Percentiles rank a stretch among this genome's conserved stretches.
phyloP scores from a whole-genome alignment of 2,797 vertebrate species.

The Anabas testudineus region DNA sequence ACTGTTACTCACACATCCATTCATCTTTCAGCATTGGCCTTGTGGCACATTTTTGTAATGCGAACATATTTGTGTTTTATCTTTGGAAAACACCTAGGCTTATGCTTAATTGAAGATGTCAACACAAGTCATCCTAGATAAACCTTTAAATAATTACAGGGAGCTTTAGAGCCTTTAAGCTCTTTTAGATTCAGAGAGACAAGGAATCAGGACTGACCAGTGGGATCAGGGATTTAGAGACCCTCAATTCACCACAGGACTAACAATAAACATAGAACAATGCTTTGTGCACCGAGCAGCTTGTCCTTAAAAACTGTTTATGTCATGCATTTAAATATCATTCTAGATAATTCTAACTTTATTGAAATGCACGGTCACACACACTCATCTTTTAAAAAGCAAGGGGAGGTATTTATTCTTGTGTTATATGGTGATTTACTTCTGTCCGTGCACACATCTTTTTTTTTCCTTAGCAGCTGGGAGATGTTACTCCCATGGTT shows the following conservation, averaged over 20 bases:
- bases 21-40: background rate
- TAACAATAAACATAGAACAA: slow-evolving; percentile 58
- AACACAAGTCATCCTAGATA: slow-evolving; percentile 60
- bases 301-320: slow-evolving; percentile 30
- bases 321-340: slow-evolving; percentile 26
- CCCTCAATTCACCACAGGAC: slow-evolving; percentile 59
- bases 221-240: slow-evolving; percentile 66
- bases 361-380: slow-evolving; percentile 22
- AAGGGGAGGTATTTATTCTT: background rate
- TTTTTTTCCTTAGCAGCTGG: slow-evolving; percentile 49
- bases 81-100: slow-evolving; percentile 22
- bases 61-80: slow-evolving; percentile 21
- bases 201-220: slow-evolving; percentile 58
- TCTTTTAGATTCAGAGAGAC: slow-evolving; percentile 64
- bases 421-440: slow-evolving; percentile 29
- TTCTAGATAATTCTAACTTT: slow-evolving; percentile 12
- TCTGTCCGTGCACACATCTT: slow-evolving; percentile 10
- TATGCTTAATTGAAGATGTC: slow-evolving; percentile 62
- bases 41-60: background rate
- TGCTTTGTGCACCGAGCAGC: slow-evolving; percentile 31
- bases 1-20: too few relatives aligned
- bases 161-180: slow-evolving; percentile 62
- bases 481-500: slow-evolving; percentile 55
- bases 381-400: slow-evolving; percentile 10
- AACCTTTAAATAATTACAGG: slow-evolving; percentile 73